Conservation (phyloP, 1,140 invertebrate species). For the Calliopsis andreniformis region DNA sequence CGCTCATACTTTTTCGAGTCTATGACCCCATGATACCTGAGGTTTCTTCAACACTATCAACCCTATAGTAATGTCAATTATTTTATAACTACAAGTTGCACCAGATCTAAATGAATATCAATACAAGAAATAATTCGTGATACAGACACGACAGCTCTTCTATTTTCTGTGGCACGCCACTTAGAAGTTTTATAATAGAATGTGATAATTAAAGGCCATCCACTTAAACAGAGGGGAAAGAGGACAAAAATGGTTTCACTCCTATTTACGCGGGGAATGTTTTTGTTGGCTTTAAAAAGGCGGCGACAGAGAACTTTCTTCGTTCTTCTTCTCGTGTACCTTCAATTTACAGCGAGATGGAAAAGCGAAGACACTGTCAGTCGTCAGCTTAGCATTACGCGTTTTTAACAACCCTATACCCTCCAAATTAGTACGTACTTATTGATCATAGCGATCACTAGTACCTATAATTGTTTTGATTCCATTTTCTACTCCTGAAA, state of each 20-base stretch:
- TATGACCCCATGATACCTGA: conserved; percentile 60
- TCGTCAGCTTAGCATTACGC: conserved; percentile 30
- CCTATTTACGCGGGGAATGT: conserved; percentile 70
- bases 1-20: conserved; percentile 67
- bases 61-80: not conserved
- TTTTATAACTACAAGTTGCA: not conserved
- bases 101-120: too few species aligned
- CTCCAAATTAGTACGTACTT: conserved; percentile 39
- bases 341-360: not conserved
- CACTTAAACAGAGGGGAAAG: conserved; percentile 29
- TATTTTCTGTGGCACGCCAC: not conserved
- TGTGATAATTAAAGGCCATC: conserved; percentile 10
- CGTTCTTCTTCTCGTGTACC: not conserved
- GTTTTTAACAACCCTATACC: conserved; percentile 16
- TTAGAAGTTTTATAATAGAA: not conserved
- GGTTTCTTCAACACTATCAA: not conserved
- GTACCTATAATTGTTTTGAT: too few species aligned
- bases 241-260: conserved; percentile 48
- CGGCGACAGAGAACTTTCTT: conserved; percentile 33
- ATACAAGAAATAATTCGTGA: not conserved
- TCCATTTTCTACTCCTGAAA: too few species aligned
- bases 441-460: too few species aligned
- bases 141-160: too few species aligned
- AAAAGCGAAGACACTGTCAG: conserved; percentile 51
- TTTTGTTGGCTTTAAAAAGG: conserved; percentile 70